A percentile compares a stretch with the other conserved stretches of the same genome.
Conservation (phyloP, 2,797 vertebrate genomes). For the Pogoniulus pusillus region DNA sequence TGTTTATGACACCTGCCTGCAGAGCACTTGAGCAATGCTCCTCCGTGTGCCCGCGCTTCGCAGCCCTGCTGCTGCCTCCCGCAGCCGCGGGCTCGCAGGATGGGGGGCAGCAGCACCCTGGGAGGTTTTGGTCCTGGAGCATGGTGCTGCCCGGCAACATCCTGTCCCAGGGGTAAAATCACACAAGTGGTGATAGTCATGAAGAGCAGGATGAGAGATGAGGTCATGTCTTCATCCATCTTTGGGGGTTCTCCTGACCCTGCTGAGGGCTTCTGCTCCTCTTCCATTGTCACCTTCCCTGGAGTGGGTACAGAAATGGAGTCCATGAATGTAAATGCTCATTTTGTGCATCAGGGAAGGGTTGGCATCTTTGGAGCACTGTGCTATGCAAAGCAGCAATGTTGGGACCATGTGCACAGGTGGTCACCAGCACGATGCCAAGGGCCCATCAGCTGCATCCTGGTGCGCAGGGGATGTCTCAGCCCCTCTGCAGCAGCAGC, state of each 20-base stretch:
- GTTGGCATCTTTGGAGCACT: neutral
- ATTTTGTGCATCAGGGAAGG: accelerated
- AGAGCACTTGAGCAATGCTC: conserved; percentile 75
- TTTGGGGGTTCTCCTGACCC: neutral
- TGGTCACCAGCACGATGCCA: accelerated
- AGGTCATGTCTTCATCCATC: neutral
- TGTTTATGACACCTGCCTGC: conserved; percentile 82
- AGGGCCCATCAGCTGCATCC: accelerated
- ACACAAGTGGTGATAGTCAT: accelerated
- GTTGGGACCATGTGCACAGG: neutral
- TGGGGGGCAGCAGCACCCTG: neutral
- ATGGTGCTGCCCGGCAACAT: neutral
- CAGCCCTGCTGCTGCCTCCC: neutral
- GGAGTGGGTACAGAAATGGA: neutral
- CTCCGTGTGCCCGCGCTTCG: conserved; percentile 57
- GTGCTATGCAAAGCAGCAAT: accelerated
- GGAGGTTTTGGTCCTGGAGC: neutral
- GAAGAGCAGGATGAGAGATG: neutral
- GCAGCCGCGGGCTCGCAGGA: neutral
- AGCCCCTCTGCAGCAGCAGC: accelerated
- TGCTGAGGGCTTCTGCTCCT: neutral
- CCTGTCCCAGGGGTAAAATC: neutral
- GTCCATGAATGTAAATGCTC: neutral
- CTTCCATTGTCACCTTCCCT: neutral
- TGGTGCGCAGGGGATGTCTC: accelerated